Evolutionary conservation across 2,113 vertebrate species (phyloP).

Genomic region (Alligator sinensis): DNA sequence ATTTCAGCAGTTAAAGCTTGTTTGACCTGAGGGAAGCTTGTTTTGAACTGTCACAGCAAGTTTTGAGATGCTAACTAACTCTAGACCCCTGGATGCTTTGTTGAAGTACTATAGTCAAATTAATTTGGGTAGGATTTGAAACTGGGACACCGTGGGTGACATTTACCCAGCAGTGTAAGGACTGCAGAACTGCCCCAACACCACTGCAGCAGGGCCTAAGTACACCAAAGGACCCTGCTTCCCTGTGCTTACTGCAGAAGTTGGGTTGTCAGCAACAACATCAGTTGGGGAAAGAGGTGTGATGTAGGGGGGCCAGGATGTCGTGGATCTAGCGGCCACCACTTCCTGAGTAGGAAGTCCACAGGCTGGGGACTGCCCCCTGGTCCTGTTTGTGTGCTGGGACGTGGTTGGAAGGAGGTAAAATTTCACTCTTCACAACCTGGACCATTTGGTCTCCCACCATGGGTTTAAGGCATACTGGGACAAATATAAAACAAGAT

Average conservation of each 20-base stretch:
- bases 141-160: neutral
- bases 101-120: neutral
- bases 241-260: neutral
- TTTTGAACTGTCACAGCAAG: neutral
- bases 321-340: neutral
- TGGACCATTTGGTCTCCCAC: neutral
- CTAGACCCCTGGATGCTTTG: neutral
- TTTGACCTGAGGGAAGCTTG: neutral
- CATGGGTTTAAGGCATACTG: neutral
- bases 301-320: neutral
- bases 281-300: neutral
- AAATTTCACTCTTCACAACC: neutral
- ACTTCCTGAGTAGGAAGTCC: neutral
- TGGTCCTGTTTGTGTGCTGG: neutral
- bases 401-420: accelerated
- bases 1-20: neutral
- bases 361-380: neutral
- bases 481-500: too few species aligned
- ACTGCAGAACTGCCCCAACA: neutral
- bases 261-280: neutral
- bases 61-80: neutral
- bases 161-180: neutral
- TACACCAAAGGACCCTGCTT: neutral
- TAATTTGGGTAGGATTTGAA: neutral
- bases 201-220: neutral